These are phyloP conservation scores for Mormyrus lacerda DNA, from an alignment of 2,113 vertebrate species.

Conservation along the genomic window DNA sequence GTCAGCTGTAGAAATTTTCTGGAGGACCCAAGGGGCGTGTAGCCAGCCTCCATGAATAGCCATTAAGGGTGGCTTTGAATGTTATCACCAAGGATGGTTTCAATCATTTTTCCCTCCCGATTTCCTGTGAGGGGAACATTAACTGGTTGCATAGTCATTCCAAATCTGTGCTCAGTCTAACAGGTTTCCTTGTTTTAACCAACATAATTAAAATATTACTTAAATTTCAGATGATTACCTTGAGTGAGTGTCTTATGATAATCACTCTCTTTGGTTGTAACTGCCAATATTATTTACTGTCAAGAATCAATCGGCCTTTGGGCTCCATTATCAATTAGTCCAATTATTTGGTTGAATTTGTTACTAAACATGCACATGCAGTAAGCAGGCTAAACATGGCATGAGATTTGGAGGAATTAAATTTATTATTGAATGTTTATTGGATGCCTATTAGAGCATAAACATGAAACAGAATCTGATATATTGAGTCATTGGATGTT, in stretches of 20 bases:
- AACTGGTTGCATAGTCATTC: neutral
- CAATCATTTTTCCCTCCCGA: conserved; percentile 44
- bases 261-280: neutral
- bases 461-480: neutral
- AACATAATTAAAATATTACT: neutral
- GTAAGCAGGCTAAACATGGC: neutral
- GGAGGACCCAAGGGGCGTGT: conserved; percentile 47
- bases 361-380: neutral
- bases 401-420: neutral
- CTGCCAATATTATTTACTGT: neutral
- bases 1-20: conserved; percentile 44
- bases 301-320: neutral
- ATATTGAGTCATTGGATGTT: neutral
- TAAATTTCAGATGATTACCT: neutral
- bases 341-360: neutral
- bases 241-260: neutral
- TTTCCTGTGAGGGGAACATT: neutral
- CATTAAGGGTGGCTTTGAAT: conserved; percentile 59
- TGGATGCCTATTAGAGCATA: neutral
- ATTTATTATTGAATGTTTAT: neutral
- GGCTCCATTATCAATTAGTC: neutral
- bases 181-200: neutral
- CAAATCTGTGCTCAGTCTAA: neutral
- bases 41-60: conserved; percentile 49
- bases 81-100: conserved; percentile 58